Percentiles rank a stretch among this genome's conserved stretches.
Conservation (phyloP, 2,797 vertebrate genomes). For the Glossophaga mutica region DNA sequence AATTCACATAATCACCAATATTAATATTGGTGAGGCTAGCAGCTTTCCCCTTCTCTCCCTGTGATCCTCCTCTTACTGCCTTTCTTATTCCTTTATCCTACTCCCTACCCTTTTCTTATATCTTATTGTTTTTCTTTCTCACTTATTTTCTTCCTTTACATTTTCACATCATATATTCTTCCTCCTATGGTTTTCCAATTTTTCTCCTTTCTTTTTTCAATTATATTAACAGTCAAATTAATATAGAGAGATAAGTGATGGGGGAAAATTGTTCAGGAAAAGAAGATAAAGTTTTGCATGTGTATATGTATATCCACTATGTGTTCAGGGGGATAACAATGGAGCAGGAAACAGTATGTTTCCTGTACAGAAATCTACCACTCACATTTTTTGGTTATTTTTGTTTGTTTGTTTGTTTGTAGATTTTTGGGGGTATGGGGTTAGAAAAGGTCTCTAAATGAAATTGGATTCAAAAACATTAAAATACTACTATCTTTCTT, state of each 20-base stretch:
- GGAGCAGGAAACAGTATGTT: not conserved
- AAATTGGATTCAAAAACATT: not conserved
- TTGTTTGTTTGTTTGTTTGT: not conserved
- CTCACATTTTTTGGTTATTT: not conserved
- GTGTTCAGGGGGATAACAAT: not conserved
- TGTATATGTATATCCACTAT: not conserved
- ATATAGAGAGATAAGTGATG: not conserved
- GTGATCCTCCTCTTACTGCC: not conserved
- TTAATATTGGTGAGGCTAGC: not conserved
- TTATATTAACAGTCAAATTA: not conserved
- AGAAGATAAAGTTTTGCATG: not conserved
- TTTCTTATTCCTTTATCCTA: not conserved
- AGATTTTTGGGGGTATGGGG: not conserved
- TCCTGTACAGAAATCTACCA: not conserved
- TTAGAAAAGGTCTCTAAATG: not conserved
- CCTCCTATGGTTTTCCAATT: not conserved
- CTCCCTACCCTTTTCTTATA: not conserved
- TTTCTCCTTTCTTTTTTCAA: not conserved
- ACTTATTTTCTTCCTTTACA: not conserved
- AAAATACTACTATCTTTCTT: not conserved
- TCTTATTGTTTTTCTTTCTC: not conserved
- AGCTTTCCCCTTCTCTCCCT: not conserved
- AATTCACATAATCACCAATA: not conserved
- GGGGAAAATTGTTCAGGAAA: not conserved
- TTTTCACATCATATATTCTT: not conserved